Evolutionary conservation across 2,888 invertebrate species (phyloP).

Genomic region (Exocentrus adspersus): DNA sequence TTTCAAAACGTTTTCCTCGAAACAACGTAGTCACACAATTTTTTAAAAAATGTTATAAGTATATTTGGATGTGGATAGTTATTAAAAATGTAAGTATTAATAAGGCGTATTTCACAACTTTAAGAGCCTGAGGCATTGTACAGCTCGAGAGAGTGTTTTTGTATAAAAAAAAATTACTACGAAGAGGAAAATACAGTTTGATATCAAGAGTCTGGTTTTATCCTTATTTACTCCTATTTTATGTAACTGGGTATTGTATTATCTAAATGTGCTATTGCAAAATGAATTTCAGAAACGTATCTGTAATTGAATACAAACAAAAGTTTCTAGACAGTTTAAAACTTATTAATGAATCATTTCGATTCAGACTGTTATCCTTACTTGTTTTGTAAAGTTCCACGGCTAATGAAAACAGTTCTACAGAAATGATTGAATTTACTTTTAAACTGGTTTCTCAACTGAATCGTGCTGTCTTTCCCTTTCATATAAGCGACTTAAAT

Average conservation of each 20-base stretch:
- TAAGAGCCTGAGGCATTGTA: too few species aligned
- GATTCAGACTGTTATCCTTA: constrained; percentile 61
- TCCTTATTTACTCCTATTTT: too few species aligned
- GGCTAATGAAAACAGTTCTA: constrained; percentile 60
- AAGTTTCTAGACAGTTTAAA: constrained; percentile 56
- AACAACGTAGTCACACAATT: too few species aligned
- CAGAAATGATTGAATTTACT: constrained; percentile 60
- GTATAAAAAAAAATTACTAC: too few species aligned
- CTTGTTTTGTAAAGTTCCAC: constrained; percentile 60
- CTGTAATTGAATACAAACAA: constrained; percentile 60
- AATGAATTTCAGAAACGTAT: constrained; percentile 55
- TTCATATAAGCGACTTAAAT: constrained; percentile 26
- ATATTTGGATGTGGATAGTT: too few species aligned
- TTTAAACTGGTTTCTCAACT: constrained; percentile 58
- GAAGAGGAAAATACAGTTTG: too few species aligned
- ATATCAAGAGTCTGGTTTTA: too few species aligned
- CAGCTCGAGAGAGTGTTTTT: too few species aligned
- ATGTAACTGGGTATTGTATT: constrained; percentile 44
- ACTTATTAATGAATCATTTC: constrained; percentile 61
- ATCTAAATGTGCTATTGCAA: constrained; percentile 47
- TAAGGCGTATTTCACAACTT: too few species aligned
- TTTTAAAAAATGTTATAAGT: too few species aligned
- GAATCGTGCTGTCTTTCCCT: constrained; percentile 48
- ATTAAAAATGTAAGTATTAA: too few species aligned
- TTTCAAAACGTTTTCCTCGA: too few species aligned